These are phyloP conservation scores for Hippoglossus stenolepis DNA, from an alignment of 2,113 vertebrate species.

Conservation along the genomic window DNA sequence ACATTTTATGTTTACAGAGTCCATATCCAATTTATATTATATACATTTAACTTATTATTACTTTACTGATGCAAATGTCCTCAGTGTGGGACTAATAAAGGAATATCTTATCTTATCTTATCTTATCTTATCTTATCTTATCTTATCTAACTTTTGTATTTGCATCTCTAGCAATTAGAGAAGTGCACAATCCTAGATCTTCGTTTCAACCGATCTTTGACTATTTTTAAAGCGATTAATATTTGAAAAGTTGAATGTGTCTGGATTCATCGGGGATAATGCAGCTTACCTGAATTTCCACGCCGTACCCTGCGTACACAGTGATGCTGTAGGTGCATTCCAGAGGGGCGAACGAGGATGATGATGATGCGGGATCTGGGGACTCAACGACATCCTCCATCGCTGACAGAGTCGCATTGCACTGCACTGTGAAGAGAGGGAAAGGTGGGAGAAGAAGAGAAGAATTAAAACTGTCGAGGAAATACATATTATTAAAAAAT, in stretches of 20 bases:
- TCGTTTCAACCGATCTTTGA: neutral
- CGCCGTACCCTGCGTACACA: constrained; percentile 90
- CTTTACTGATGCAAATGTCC: too few relatives aligned
- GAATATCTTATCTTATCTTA: too few relatives aligned
- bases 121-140: too few relatives aligned
- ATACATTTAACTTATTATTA: too few relatives aligned
- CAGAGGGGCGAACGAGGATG: constrained; percentile 82
- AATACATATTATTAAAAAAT: too few relatives aligned
- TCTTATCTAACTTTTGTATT: too few relatives aligned
- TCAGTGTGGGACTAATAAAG: too few relatives aligned
- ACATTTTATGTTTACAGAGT: too few relatives aligned
- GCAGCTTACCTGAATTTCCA: constrained; percentile 89
- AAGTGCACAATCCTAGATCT: neutral
- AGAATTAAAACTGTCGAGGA: too few relatives aligned
- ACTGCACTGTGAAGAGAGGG: constrained; percentile 82
- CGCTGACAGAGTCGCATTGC: constrained; percentile 88
- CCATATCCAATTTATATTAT: too few relatives aligned
- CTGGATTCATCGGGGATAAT: neutral
- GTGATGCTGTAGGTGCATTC: constrained; percentile 92
- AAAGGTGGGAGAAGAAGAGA: neutral
- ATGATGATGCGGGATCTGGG: constrained; percentile 81
- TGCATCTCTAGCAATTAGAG: neutral
- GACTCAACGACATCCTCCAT: constrained; percentile 90
- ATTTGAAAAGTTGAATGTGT: neutral
- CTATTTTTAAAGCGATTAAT: neutral